phyloP scores from a whole-genome alignment of 2,888 invertebrate genomes.

The Rhorus exstirpatorius region DNA sequence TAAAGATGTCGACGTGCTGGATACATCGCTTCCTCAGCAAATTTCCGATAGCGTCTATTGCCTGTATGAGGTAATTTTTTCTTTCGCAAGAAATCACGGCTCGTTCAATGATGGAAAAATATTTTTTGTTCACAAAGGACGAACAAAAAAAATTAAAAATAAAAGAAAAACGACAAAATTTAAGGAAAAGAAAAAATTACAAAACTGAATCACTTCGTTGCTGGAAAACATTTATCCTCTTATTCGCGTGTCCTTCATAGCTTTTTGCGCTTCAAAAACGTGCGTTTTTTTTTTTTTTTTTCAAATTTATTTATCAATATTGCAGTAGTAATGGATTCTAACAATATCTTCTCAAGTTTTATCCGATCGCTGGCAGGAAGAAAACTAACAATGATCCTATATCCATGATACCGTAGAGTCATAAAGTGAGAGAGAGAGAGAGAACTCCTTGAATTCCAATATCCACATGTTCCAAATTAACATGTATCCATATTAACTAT shows the following conservation, averaged over 20 bases:
- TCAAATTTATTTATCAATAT: constrained; percentile 10
- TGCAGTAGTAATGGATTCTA: constrained; percentile 1
- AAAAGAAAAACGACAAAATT: constrained; percentile 28
- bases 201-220: constrained; percentile 57
- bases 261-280: constrained; percentile 56
- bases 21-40: constrained; percentile 90
- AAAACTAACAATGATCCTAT: no score
- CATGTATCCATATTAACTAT: no score
- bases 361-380: background rate
- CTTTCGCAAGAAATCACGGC: constrained; percentile 47
- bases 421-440: no score
- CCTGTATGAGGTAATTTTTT: constrained; percentile 90
- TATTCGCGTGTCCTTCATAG: constrained; percentile 58
- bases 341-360: constrained; percentile 23
- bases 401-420: no score
- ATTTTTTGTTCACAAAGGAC: constrained; percentile 18
- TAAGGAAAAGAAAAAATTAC: constrained; percentile 10
- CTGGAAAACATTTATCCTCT: constrained; percentile 52
- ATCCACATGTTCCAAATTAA: no score
- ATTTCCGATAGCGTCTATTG: constrained; percentile 90
- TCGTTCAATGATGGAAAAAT: constrained; percentile 45
- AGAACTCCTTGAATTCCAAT: background rate
- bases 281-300: constrained; percentile 24
- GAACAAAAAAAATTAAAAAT: background rate
- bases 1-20: constrained; percentile 92